Conservation (phyloP, 1,140 invertebrate genomes). For the Camponotus vicinus region DNA sequence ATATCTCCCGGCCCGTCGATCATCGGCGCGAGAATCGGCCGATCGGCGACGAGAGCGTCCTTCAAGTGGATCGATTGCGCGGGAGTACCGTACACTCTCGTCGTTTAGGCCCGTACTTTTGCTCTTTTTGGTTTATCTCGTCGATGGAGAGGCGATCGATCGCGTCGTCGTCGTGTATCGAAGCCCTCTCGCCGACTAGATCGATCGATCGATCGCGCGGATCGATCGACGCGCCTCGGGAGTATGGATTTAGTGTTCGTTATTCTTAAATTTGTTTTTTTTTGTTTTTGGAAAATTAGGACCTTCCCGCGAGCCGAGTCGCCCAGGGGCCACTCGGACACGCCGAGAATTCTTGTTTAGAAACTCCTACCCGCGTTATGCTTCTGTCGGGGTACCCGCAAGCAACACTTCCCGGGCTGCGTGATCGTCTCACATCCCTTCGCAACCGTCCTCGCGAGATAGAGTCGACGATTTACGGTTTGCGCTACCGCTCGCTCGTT, state of each 20-base stretch:
- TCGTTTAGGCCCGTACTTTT: slow-evolving; percentile 66
- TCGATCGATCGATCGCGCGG: slow-evolving; percentile 54
- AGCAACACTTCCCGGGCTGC: slow-evolving; percentile 78
- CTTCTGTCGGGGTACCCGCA: slow-evolving; percentile 85
- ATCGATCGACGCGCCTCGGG: slow-evolving; percentile 43
- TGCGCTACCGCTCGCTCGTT: slow-evolving; percentile 30
- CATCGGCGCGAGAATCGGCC: slow-evolving; percentile 56
- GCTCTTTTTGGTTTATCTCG: slow-evolving; percentile 38
- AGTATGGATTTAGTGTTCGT: slow-evolving; percentile 74
- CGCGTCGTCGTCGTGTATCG: neutral
- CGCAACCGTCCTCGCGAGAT: slow-evolving; percentile 58
- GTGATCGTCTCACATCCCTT: slow-evolving; percentile 61
- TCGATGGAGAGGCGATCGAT: slow-evolving; percentile 70
- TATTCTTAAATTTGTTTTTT: slow-evolving; percentile 75
- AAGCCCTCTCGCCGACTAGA: slow-evolving; percentile 46
- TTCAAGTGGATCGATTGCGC: slow-evolving; percentile 54
- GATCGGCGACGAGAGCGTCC: slow-evolving; percentile 33
- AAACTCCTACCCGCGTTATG: slow-evolving; percentile 87
- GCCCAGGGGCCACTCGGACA: slow-evolving; percentile 68
- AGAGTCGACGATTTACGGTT: slow-evolving; percentile 62
- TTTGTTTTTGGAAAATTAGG: slow-evolving; percentile 80
- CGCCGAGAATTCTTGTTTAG: slow-evolving; percentile 80
- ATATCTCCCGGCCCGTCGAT: slow-evolving; percentile 66
- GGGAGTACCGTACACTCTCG: slow-evolving; percentile 52
- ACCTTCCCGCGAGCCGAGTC: slow-evolving; percentile 77